Evolutionary conservation across 2,888 invertebrate species (phyloP), one percentile per base, ranked within the genome.

Genomic region (Hedychridium roseum): DNA sequence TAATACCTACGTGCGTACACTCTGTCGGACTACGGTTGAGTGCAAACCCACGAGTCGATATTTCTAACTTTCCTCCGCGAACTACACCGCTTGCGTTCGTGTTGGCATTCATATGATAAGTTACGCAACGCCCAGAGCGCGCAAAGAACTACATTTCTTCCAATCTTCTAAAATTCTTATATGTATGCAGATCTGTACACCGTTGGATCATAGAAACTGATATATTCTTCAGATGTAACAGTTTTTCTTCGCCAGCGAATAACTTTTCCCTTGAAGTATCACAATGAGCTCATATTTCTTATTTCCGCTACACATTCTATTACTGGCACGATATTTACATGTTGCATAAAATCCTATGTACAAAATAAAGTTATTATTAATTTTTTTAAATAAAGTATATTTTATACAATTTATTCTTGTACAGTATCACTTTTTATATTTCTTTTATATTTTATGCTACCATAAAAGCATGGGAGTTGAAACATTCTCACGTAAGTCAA

Each of bases 21-120:
- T 40, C 30, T 11, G 21, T 18, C 37, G 39, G n/a, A n/a, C n/a
- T 27, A 34, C 26, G 46, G 28, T 37, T 42, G 37, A 43, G 39
- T 38, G 46, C 37, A 26, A 32, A 44, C 44, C 36, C 45, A 43
- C 36, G 46, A 66, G 68, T 70, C 68, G 61, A 70, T 70, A 66
- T 59, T 62, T 62, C 62, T 56, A 62, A 68, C 52, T 64, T 64
- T 52, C 46, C 43, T 49, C 37, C 42, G 17, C 9, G 18, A 17
- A 37, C 50, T 51, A 49, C 54, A 32, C n/a, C 12, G 37, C 35
- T 32, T 44, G 50, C n/a, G n/a, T n/a, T 45, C 37, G 18, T 41
- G 48, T 50, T 47, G 43, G 45, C 49, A 44, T 49, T 45, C 55
- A 7, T 20, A 15, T 31, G 14, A 2, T n/a, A 31, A 26, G 54